Base-by-base conservation (phyloP, 2,888 invertebrate species). In the Pristionchus fissidentatus region DNA sequence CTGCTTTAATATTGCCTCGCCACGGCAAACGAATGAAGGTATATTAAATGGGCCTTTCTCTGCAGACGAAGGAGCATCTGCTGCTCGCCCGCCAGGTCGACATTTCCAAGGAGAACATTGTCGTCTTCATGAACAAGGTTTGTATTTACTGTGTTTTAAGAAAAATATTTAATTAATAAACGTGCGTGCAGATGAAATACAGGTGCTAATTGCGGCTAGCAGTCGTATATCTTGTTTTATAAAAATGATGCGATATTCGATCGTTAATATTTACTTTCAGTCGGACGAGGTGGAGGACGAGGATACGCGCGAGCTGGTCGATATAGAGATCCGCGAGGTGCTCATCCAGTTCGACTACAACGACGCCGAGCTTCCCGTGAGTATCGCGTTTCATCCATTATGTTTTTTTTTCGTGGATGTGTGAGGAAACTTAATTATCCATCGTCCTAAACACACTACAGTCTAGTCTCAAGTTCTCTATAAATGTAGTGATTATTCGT, bases 341-440 rank as follows among this genome's bases (percentile, higher is more conserved):
- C 94, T 99, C 94, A 94, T 95, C 22, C 96, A 97, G 93, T 97
- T 97, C 96, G 98, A 98, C 10, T 99, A 95, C 93, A 96, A 98
- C 93, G 97, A 97, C 19, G 96, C 97, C 46, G 95, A 96, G 83
- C 93, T 93, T 7, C 93, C 95, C 81, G 88, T 88, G 41, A 75
- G 83, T 85, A n/a, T 60, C n/a, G 8, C n/a, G 19, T n/a, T 60
- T 60, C 49, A 13, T 19, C 19, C 19, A 13, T 19, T 49, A n/a
- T n/a, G n/a, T n/a, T n/a, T n/a, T n/a, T n/a, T n/a, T n/a, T n/a
- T n/a, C n/a, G n/a, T n/a, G n/a, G n/a, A n/a, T n/a, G n/a, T n/a
- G n/a, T n/a, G n/a, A n/a, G n/a, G n/a, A n/a, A n/a, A n/a, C n/a
- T n/a, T n/a, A n/a, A n/a, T n/a, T n/a, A n/a, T n/a, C n/a, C n/a